Evolutionary conservation across 1,140 invertebrate genomes (phyloP).

Genomic region (Drosophila tsacasi): DNA sequence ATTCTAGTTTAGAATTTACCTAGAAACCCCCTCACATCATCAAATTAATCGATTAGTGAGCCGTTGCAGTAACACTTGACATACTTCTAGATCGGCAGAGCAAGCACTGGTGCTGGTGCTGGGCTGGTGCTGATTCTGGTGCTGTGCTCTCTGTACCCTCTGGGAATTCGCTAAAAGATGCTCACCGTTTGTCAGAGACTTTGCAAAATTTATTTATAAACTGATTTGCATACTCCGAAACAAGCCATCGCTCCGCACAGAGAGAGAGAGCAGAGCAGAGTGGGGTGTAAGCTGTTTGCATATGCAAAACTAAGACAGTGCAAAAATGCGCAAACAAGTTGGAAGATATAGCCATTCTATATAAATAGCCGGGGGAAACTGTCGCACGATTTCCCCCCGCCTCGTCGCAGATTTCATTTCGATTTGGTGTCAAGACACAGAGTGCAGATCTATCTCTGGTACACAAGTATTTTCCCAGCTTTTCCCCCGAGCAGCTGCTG

Average conservation of each 20-base stretch:
- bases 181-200: conserved; percentile 45
- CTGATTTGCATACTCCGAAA: conserved; percentile 73
- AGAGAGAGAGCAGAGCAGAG: background rate
- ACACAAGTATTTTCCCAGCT: conserved; percentile 15
- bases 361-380: conserved; percentile 39
- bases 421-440: conserved; percentile 53
- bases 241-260: conserved; percentile 30
- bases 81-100: conserved; percentile 54
- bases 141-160: too few species aligned
- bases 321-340: conserved; percentile 56
- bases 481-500: conserved; percentile 25
- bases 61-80: conserved; percentile 53
- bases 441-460: conserved; percentile 51
- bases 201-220: conserved; percentile 74
- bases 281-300: conserved; percentile 53
- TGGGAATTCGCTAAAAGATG: conserved; percentile 11
- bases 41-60: conserved; percentile 20
- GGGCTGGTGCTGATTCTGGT: background rate
- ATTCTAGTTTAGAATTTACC: too few species aligned
- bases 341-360: conserved; percentile 36
- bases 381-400: conserved; percentile 9
- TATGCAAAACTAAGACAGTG: conserved; percentile 56
- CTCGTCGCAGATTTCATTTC: conserved; percentile 44
- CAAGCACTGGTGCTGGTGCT: background rate
- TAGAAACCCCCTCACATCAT: background rate